Base-by-base conservation (phyloP, 2,113 vertebrate species). In the Capra hircus region DNA sequence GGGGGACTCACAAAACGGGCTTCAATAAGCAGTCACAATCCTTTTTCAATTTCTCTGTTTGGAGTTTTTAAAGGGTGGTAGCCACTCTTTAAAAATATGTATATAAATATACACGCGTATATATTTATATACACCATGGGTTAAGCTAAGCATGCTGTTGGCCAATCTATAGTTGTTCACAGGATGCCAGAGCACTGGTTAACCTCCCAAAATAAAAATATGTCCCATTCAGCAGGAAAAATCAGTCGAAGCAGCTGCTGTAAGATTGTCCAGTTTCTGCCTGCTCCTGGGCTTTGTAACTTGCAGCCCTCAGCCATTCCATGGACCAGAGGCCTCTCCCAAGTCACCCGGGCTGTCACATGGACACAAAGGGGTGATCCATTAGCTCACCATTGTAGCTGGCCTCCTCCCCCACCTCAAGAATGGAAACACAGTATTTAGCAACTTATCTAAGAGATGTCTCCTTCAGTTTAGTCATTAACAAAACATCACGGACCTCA, bases 401-500 rank as follows among this genome's bases (percentile, higher is more conserved):
- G 52, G 15, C 74, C 48, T 95, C 36, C 59, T 67, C 5, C 30
- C n/a, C 55, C 15, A 64, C 13, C 8, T 52, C 59, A 71, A 62
- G n/a, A 64, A 91, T 87, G 57, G 43, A 95, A 93, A 86, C 55
- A 90, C 43, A 84, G 94, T 25, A 52, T 50, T 95, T 80, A 74
- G 36, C 55, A 94, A 80, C 21, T 12, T 57, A 33, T 60, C 85
- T 90, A 57, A 74, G 25, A 53, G 48, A 82, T 77, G 33, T 78
- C 83, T 90, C n/a, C 16, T 91, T 83, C 50, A 25, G 62, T 77
- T 59, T 92, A 62, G 23, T 88, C 71, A 52, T 92, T 78, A 90
- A 96, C 91, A 96, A 95, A 88, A 45, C 74, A 88, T 93, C 1
- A 28, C 27, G 92, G 85, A 67, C 90, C 60, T 94, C 95, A 36